Evolutionary conservation across 2,113 vertebrate genomes (phyloP), one percentile per base, ranked within the genome.

Genomic region (Tachycineta bicolor): DNA sequence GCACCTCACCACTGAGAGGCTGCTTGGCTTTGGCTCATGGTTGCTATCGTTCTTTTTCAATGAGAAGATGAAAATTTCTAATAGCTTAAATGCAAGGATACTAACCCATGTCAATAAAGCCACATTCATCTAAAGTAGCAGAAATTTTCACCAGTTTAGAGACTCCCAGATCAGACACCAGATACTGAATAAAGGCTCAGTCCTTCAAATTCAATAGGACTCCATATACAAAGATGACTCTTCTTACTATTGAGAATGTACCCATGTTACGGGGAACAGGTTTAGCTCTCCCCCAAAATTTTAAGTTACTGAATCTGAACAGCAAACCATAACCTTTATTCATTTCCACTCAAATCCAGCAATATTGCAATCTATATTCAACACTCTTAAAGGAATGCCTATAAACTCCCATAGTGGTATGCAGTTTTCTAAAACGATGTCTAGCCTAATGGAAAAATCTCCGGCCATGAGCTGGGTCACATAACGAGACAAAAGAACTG

Each of bases 1-100:
- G 55, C 31, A 78, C 22, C 29, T 74, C 64, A 84, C 20, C 18
- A 16, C 1, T 41, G 8, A 87, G 33, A 78, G 14, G 43, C 0
- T 69, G 41, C 7, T 87, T 5, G 0, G 31, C 33, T 56, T 59
- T 41, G 49, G 55, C 29, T 77, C 34, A 44, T 0, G 0, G 33
- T 23, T 43, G 9, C 39, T 25, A 20, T 10, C 1, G 1, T 8
- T 79, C 5, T 19, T 88, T 79, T 67, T 44, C 65, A 79, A 18
- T 10, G 8, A 47, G 25, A 82, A 74, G 16, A 70, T 16, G 11
- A 84, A 91, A 64, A 67, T 3, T 77, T 81, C 28, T n/a, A 59
- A 63, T 3, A 50, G n/a, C 23, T 84, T 59, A 64, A 67, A 70
- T 23, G 34, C 19, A 82, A 73, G 1, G 1, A 10, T 67, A 17